Evolutionary conservation across 23 tunicate species (phyloP).

Genomic region (Botrylloides violaceus): DNA sequence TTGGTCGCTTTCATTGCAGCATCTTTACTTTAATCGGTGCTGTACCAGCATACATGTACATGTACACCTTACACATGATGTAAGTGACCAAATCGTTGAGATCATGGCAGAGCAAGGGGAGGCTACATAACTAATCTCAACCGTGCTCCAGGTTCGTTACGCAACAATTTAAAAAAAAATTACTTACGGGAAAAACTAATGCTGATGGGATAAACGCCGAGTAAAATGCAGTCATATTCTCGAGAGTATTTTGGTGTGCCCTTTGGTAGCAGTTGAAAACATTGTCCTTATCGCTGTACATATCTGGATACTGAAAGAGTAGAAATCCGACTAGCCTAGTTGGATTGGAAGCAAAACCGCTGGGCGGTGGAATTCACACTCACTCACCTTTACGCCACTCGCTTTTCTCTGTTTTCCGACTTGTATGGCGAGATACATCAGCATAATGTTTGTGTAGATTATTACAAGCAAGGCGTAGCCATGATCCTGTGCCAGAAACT

Average conservation of each 20-base stretch:
- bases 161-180: not conserved
- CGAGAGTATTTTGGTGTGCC: constrained; percentile 99
- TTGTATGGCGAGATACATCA: constrained; percentile 49
- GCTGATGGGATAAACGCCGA: constrained; percentile 12
- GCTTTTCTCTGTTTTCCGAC: constrained; percentile 84
- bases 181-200: constrained; percentile 17
- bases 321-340: too few relatives aligned
- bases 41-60: too few relatives aligned
- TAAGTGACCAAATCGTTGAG: too few relatives aligned
- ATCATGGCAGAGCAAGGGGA: too few relatives aligned
- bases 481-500: constrained; percentile 58
- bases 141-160: not conserved
- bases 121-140: not conserved
- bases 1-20: too few relatives aligned
- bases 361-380: too few relatives aligned
- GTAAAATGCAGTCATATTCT: constrained; percentile 40
- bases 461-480: constrained; percentile 62
- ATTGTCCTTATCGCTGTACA: constrained; percentile 61
- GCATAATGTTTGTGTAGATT: constrained; percentile 57
- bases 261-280: constrained; percentile 88
- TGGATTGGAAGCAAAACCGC: too few relatives aligned
- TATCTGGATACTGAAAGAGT: constrained; percentile 52
- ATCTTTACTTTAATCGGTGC: too few relatives aligned
- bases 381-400: constrained; percentile 29
- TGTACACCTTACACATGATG: too few relatives aligned